Percentiles rank a stretch among this genome's conserved stretches.
phyloP scores from a whole-genome alignment of 1,140 invertebrate genomes.

The Cyclargus thomasi region DNA sequence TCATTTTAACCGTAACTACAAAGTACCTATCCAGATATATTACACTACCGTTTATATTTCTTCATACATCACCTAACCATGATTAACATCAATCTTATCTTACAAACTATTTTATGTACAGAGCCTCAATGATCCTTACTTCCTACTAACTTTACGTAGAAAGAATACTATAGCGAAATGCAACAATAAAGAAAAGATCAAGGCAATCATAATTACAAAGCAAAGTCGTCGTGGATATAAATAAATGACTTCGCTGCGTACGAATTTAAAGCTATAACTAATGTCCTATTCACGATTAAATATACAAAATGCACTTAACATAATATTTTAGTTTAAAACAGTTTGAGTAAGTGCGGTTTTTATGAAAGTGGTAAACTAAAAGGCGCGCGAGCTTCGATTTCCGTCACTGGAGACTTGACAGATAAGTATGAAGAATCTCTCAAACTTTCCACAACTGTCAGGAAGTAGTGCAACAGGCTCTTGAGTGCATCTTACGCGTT shows the following conservation, averaged over 20 bases:
- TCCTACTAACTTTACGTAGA: slow-evolving; percentile 18
- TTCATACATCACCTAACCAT: slow-evolving; percentile 41
- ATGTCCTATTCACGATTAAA: slow-evolving; percentile 4
- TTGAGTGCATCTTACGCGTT: too few species aligned
- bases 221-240: background rate
- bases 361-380: slow-evolving; percentile 13
- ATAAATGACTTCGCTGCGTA: background rate
- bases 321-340: background rate
- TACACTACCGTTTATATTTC: background rate
- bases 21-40: background rate
- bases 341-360: background rate
- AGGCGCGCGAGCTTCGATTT: background rate
- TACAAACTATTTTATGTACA: slow-evolving; percentile 29
- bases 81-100: slow-evolving; percentile 69
- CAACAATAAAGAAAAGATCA: slow-evolving; percentile 21
- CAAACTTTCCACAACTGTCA: too few species aligned
- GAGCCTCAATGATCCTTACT: slow-evolving; percentile 15
- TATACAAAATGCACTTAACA: slow-evolving; percentile 2
- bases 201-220: slow-evolving; percentile 19
- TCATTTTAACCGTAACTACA: background rate
- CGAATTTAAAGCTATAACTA: background rate
- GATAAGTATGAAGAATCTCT: too few species aligned
- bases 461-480: too few species aligned
- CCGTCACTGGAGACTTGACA: too few species aligned
- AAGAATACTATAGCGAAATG: slow-evolving; percentile 5